These are phyloP conservation scores for Paralichthys olivaceus DNA, from an alignment of 2,113 vertebrate species.

Conservation along the genomic window DNA sequence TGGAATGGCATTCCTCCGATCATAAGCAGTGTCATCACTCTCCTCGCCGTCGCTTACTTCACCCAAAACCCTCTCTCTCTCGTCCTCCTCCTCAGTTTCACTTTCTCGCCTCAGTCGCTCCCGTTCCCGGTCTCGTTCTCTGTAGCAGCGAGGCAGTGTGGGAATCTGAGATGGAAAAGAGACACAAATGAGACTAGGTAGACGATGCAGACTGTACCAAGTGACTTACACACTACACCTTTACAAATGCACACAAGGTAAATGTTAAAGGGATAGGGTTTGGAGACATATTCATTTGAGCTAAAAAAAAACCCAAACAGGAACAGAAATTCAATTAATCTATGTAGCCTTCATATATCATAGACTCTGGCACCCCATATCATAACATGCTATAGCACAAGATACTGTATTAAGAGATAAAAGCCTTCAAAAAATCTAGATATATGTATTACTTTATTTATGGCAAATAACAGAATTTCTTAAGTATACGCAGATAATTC, in stretches of 20 bases:
- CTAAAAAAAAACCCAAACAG: not conserved
- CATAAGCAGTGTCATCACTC: constrained; percentile 84
- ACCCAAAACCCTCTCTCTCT: constrained; percentile 58
- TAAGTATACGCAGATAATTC: not conserved
- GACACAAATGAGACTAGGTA: not conserved
- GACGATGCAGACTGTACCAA: accelerated
- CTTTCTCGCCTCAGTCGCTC: constrained; percentile 72
- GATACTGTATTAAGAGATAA: not conserved
- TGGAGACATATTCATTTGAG: not conserved
- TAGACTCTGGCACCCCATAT: not conserved
- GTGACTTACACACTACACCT: not conserved
- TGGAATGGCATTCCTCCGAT: constrained; percentile 75
- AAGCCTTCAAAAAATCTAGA: not conserved
- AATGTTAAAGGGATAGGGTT: not conserved
- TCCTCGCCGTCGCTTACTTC: constrained; percentile 82
- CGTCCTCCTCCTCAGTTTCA: constrained; percentile 81
- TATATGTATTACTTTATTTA: not conserved
- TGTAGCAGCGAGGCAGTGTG: constrained; percentile 64
- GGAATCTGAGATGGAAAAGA: constrained; percentile 63
- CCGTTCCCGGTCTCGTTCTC: constrained; percentile 67
- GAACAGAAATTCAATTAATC: not conserved
- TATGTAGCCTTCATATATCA: not conserved
- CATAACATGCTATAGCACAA: not conserved
- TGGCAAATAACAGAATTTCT: not conserved
- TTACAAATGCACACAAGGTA: not conserved